Conservation (phyloP, 1,140 invertebrate genomes). For the Drosophila equinoxialis region DNA sequence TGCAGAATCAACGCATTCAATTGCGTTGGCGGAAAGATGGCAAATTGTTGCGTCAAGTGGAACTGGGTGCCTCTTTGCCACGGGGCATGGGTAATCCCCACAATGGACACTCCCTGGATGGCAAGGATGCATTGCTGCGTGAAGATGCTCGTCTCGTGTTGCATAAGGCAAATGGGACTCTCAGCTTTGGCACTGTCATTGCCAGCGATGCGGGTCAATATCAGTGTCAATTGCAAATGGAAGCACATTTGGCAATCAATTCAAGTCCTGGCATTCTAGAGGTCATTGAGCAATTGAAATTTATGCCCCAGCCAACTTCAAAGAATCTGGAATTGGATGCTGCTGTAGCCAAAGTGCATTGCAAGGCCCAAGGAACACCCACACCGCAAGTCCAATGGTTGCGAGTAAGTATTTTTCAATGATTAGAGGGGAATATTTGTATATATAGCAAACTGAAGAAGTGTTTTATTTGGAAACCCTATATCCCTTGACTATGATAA, state of each 20-base stretch:
- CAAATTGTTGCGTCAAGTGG: conserved; percentile 85
- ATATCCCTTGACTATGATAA: background rate
- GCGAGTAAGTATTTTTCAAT: conserved; percentile 84
- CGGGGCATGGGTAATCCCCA: conserved; percentile 28
- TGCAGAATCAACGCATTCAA: conserved; percentile 62
- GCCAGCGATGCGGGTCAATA: conserved; percentile 79
- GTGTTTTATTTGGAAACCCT: no score
- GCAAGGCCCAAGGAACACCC: conserved; percentile 92
- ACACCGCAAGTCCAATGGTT: conserved; percentile 92
- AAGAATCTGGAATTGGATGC: conserved; percentile 92
- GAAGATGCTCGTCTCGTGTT: conserved; percentile 70
- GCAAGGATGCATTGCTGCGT: conserved; percentile 63
- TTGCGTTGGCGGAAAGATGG: conserved; percentile 90
- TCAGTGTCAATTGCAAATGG: conserved; percentile 71
- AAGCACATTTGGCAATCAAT: conserved; percentile 58
- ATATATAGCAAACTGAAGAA: no score
- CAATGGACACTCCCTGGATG: conserved; percentile 25
- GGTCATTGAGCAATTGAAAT: conserved; percentile 91
- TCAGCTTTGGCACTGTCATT: conserved; percentile 70
- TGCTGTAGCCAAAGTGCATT: conserved; percentile 90
- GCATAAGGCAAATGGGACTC: conserved; percentile 72
- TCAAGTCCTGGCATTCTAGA: conserved; percentile 68
- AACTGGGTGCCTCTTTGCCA: conserved; percentile 51
- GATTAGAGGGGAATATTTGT: background rate
- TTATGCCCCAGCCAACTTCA: conserved; percentile 90